Evolutionary conservation across 2,888 invertebrate species (phyloP), one percentile per base, ranked within the genome.

Genomic region (Philaethria dido): DNA sequence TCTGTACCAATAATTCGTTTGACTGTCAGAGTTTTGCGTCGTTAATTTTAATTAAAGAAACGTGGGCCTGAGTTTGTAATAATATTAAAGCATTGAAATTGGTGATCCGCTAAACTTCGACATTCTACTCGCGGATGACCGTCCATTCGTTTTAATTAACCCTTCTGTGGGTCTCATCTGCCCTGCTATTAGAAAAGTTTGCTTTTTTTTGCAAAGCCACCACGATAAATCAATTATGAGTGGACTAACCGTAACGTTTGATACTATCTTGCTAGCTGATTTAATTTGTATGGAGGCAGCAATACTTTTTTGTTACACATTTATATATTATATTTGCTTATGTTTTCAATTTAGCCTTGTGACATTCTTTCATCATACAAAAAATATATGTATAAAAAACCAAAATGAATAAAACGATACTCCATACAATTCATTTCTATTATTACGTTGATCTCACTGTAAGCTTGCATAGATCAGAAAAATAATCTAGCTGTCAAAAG

Each of bases 21-120:
- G 89, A 91, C 88, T 92, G 91, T 91, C 89, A 89, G 89, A 92
- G 87, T 92, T 92, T 92, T 84, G 84, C 89, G 88, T 91, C 92
- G 91, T 92, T 92, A 92, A 92, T 92, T 92, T 92, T 92, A 92
- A 92, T 92, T 92, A 92, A 92, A 92, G 92, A 90, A 92, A 90
- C 87, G 89, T 85, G 83, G 85, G 82, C 84, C 83, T 74, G 82
- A 88, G 88, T 90, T 90, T 86, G 90, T 90, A 88, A 92, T 89
- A 88, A 89, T 92, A 92, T 92, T 92, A 91, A 89, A 90, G 87
- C 89, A 92, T 92, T 90, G 86, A 87, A 89, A 89, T 88, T 87
- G 89, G 89, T 89, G 91, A 92, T 92, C 91, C 88, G 87, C 88
- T 89, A 89, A 92, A 92, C 84, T 92, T 92, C 87, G 88, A 88